These are phyloP conservation scores for Heliconius eleuchia DNA, from an alignment of 1,140 invertebrate species.

Conservation along the genomic window DNA sequence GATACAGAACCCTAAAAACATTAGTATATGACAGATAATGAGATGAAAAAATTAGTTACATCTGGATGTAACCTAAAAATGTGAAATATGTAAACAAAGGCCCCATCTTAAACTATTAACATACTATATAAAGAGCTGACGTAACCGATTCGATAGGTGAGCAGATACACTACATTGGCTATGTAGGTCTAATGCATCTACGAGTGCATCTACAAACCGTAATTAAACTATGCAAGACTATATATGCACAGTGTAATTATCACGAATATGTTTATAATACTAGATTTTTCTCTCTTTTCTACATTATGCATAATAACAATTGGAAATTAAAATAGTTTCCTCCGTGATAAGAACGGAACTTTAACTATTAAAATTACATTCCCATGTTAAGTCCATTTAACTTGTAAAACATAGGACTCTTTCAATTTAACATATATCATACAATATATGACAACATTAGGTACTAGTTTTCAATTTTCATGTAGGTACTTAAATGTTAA, in stretches of 20 bases:
- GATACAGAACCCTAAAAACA: not conserved
- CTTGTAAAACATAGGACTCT: too few species aligned
- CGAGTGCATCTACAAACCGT: constrained; percentile 35
- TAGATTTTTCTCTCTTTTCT: not conserved
- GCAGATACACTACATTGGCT: constrained; percentile 63
- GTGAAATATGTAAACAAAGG: not conserved
- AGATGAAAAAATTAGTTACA: not conserved
- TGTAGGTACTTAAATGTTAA: not conserved
- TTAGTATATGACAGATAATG: not conserved
- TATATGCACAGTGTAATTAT: constrained; percentile 13
- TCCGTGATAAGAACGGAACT: not conserved
- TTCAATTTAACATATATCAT: too few species aligned
- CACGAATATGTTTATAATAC: not conserved
- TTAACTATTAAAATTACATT: too few species aligned
- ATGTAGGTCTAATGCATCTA: constrained; percentile 64
- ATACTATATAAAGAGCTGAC: constrained; percentile 50
- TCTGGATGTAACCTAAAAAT: not conserved
- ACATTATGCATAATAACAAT: constrained; percentile 1
- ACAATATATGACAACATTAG: too few species aligned
- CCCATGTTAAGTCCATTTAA: too few species aligned
- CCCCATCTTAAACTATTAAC: constrained; percentile 23
- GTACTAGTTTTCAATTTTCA: too few species aligned
- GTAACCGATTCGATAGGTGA: constrained; percentile 60
- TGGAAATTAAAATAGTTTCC: not conserved
- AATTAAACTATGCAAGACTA: constrained; percentile 18